Evolutionary conservation across 1,140 invertebrate genomes (phyloP), one percentile per base, ranked within the genome.

Genomic region (Microplitis demolitor): DNA sequence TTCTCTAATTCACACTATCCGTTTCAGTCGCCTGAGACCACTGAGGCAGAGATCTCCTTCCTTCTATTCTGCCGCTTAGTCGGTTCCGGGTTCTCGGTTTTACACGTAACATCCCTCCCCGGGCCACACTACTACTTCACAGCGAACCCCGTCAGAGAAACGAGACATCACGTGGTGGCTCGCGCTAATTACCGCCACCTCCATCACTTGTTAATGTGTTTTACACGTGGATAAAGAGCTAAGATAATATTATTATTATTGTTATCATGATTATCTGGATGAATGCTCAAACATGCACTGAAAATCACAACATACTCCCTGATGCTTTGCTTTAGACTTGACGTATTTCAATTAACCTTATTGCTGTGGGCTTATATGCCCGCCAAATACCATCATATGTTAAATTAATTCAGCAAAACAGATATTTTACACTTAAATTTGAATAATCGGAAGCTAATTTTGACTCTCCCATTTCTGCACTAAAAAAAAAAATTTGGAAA

Each of bases 321-420:
- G 67, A 74, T 74, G 73, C 73, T 45, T 71, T 71, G 69, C 75
- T 76, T 80, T 45, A 11, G 6, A 81, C 78, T 83, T 82, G 82
- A 83, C 79, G 79, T 83, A 83, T 83, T 83, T 82, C 82, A 84
- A 83, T 84, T 83, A 84, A 83, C 81, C 79, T 83, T 81, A 84
- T 83, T 83, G 79, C 78, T 63, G 74, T 63, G 72, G 71, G 72
- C 80, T 24, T 80, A 69, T 73, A 79, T 74, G 76, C 71, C 78
- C 74, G 76, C 76, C 75, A 79, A 80, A 81, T 82, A 77, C 82
- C 81, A 58, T 31, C 39, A 45, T 45, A 45, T 45, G 39, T 11
- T 45, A 82, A 82, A 80, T 78, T 24, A 24, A 24, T 24, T 24
- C 24, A 24, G 0, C 24, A 24, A 24, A 24, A 24, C 24, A 24